Evolutionary conservation across 1,140 invertebrate species (phyloP).

Genomic region (Drosophila varians): DNA sequence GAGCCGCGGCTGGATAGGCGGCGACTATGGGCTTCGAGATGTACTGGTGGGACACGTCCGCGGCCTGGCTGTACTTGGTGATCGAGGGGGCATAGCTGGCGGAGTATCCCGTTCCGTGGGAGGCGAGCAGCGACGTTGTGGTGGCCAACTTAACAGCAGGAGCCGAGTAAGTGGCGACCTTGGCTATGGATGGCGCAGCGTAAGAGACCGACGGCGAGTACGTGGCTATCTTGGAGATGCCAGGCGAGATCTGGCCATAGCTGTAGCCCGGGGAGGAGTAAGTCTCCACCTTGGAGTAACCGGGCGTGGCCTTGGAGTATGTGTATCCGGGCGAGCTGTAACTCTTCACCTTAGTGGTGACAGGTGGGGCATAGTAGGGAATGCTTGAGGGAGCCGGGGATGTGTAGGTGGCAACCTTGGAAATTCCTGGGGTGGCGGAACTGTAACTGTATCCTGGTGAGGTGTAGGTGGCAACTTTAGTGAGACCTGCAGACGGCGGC

Average conservation of each 20-base stretch:
- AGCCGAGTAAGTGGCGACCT: conserved; percentile 53
- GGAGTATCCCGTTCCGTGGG: conserved; percentile 55
- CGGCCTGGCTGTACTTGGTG: conserved; percentile 60
- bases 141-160: conserved; percentile 47
- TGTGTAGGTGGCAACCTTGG: conserved; percentile 68
- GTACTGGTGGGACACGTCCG: conserved; percentile 60
- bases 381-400: conserved; percentile 31
- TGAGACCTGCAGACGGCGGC: conserved; percentile 36
- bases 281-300: conserved; percentile 70
- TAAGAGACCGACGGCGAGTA: conserved; percentile 65
- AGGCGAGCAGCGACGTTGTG: conserved; percentile 46
- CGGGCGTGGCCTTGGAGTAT: conserved; percentile 67
- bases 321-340: conserved; percentile 64
- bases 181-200: conserved; percentile 38
- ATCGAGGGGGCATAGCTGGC: conserved; percentile 61
- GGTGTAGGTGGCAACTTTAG: conserved; percentile 62
- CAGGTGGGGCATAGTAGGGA: conserved; percentile 53
- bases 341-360: conserved; percentile 62
- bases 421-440: conserved; percentile 49
- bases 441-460: conserved; percentile 61
- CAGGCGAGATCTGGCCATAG: conserved; percentile 36
- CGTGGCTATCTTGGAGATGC: conserved; percentile 54
- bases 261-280: conserved; percentile 64
- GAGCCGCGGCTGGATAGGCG: conserved; percentile 50
- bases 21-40: conserved; percentile 63